These are phyloP conservation scores for Caenorhabditis wallacei DNA, from an alignment of 2,888 invertebrate species.

Conservation along the genomic window DNA sequence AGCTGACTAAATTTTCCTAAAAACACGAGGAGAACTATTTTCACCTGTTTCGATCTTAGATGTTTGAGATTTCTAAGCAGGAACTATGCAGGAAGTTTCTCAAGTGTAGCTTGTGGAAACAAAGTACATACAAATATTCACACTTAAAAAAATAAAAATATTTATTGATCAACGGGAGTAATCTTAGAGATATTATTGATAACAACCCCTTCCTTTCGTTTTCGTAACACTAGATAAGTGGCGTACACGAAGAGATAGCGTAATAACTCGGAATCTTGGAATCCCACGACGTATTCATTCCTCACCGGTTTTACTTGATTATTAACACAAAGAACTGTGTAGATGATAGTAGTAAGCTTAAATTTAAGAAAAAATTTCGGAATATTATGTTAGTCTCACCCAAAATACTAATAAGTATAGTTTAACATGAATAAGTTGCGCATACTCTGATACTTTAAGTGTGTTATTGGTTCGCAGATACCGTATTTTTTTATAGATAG, in stretches of 20 bases:
- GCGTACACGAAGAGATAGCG: constrained; percentile 20
- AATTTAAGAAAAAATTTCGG: neutral
- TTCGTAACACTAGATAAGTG: neutral
- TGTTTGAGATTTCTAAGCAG: neutral
- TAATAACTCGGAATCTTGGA: neutral
- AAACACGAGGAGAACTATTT: neutral
- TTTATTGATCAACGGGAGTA: neutral
- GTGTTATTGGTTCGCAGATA: neutral
- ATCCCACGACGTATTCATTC: neutral
- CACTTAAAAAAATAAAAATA: neutral
- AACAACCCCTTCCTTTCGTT: neutral
- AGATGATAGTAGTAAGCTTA: neutral
- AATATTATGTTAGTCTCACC: neutral
- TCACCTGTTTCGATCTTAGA: neutral
- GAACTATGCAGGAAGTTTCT: no score
- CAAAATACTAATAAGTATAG: neutral
- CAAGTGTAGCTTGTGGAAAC: neutral
- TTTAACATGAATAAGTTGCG: neutral
- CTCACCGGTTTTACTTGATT: neutral
- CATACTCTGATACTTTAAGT: neutral
- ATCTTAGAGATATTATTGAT: neutral
- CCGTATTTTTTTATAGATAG: neutral
- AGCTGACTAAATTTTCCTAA: neutral
- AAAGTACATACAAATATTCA: neutral
- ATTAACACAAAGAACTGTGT: neutral